Conservation (phyloP, 2,888 invertebrate species). For the Linyphia triangularis region DNA sequence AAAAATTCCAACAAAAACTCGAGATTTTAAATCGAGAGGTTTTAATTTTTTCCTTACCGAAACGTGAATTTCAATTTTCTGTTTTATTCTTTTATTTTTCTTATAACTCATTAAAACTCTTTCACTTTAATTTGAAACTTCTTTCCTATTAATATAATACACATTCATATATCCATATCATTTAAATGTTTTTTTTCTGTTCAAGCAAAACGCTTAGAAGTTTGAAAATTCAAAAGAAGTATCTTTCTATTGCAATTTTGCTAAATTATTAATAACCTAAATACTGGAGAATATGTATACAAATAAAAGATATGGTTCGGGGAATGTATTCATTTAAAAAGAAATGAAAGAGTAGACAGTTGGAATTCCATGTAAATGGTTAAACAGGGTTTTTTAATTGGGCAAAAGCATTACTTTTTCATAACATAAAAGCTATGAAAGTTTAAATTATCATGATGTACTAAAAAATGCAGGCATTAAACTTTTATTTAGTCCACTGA, state of each 20-base stretch:
- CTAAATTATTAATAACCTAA: conserved; percentile 71
- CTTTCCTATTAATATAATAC: conserved; percentile 68
- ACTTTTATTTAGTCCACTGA: conserved; percentile 7
- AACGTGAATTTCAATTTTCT: conserved; percentile 18
- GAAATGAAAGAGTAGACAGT: conserved; percentile 17
- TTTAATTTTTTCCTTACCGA: conserved; percentile 22
- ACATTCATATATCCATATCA: conserved; percentile 45
- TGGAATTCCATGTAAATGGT: conserved; percentile 63
- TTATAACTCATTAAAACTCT: conserved; percentile 67
- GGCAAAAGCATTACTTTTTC: conserved; percentile 52
- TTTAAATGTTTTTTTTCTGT: conserved; percentile 62
- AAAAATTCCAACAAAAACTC: conserved; percentile 41
- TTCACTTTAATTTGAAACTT: conserved; percentile 68
- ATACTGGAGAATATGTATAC: conserved; percentile 32
- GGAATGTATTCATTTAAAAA: conserved; percentile 37
- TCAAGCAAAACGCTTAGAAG: conserved; percentile 59
- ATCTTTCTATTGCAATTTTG: conserved; percentile 57
- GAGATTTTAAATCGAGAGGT: conserved; percentile 68
- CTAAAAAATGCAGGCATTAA: conserved; percentile 29
- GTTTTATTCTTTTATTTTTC: conserved; percentile 18
- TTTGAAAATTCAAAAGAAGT: conserved; percentile 47
- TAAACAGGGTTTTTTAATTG: conserved; percentile 68
- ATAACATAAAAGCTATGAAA: conserved; percentile 59
- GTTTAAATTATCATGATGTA: conserved; percentile 53
- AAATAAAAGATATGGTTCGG: conserved; percentile 48